A percentile compares a stretch with the other conserved stretches of the same genome.
These are phyloP conservation scores for Muscidifurax raptorellus DNA, from an alignment of 1,140 invertebrate genomes.

Conservation along the genomic window DNA sequence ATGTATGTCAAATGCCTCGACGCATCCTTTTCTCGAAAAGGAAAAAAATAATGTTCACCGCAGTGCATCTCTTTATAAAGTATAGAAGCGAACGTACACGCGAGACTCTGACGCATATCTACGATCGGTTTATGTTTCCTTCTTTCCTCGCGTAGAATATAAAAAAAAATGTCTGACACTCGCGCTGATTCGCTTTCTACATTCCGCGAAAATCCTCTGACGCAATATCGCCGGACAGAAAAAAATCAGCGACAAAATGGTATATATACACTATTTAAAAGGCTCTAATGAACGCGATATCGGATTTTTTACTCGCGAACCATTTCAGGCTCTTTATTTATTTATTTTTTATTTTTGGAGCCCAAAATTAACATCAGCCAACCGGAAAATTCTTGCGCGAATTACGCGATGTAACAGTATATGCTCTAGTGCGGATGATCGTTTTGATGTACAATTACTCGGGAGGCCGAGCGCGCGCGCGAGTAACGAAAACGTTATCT, in stretches of 20 bases:
- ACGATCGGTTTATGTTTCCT: neutral
- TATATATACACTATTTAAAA: constrained; percentile 1
- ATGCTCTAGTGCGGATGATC: neutral
- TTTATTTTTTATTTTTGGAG: neutral
- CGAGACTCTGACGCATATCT: constrained; percentile 14
- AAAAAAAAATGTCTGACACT: too few species aligned
- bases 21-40: neutral
- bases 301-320: neutral
- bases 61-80: neutral
- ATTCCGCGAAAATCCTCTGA: too few species aligned
- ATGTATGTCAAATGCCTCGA: neutral
- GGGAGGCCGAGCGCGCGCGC: neutral
- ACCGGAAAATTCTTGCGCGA: neutral
- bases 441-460: constrained; percentile 5
- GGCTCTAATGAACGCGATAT: neutral
- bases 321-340: neutral
- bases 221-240: neutral
- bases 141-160: neutral
- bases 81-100: too few species aligned
- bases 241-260: neutral
- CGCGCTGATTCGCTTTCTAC: neutral
- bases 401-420: neutral
- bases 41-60: neutral
- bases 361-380: neutral
- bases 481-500: neutral